Evolutionary conservation across 2,888 invertebrate genomes (phyloP).

Genomic region (Prosopocoilus inquinatus): DNA sequence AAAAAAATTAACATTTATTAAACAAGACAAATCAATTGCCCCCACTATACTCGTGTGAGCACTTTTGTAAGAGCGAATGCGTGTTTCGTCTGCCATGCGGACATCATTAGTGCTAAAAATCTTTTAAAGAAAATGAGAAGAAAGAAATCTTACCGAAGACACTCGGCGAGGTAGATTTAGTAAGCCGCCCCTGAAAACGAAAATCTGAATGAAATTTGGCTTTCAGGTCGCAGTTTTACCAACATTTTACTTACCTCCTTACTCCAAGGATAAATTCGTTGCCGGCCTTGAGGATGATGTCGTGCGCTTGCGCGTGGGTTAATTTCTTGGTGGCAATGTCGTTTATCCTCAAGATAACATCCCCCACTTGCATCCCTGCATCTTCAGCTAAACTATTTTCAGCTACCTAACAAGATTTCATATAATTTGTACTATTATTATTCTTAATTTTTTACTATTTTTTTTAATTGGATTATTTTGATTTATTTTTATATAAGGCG

Average conservation of each 20-base stretch:
- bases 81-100: too few relatives aligned
- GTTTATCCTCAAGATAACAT: conserved; percentile 77
- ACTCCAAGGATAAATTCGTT: conserved; percentile 70
- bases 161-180: conserved; percentile 17
- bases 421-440: too few relatives aligned
- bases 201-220: not conserved
- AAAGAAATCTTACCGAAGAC: conserved; percentile 19
- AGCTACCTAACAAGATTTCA: conserved; percentile 61
- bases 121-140: not conserved
- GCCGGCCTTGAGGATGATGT: conserved; percentile 67
- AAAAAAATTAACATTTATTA: too few relatives aligned
- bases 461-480: too few relatives aligned
- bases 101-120: too few relatives aligned
- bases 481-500: too few relatives aligned
- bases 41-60: too few relatives aligned
- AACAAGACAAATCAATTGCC: too few relatives aligned
- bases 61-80: too few relatives aligned
- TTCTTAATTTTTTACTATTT: too few relatives aligned
- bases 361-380: conserved; percentile 81
- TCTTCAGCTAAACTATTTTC: conserved; percentile 79
- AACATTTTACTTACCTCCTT: conserved; percentile 57
- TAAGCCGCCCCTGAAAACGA: conserved; percentile 32
- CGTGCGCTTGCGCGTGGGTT: conserved; percentile 76
- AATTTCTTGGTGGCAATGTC: conserved; percentile 65
- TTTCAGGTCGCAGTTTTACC: not conserved